phyloP scores from a whole-genome alignment of 2,113 vertebrate species.

The Empidonax alnorum region DNA sequence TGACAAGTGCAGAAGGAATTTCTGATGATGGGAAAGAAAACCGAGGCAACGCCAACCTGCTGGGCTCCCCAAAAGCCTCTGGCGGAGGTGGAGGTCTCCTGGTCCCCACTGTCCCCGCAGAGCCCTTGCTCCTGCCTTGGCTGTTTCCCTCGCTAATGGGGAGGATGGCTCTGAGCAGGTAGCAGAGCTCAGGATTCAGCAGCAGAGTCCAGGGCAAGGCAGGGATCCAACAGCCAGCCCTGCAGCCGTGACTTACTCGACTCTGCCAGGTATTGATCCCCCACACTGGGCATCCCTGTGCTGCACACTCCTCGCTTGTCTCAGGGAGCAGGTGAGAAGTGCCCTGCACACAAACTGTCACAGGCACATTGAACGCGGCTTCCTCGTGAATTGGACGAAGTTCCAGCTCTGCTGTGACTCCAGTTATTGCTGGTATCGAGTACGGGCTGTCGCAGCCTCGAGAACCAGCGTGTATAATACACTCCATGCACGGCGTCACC shows the following conservation, averaged over 20 bases:
- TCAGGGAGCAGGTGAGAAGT: background rate
- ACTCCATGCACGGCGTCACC: background rate
- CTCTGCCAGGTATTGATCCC: background rate
- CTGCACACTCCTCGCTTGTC: background rate
- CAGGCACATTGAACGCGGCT: background rate
- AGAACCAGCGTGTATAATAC: slow-evolving; percentile 12
- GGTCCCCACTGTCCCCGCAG: background rate
- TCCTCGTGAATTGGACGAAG: background rate
- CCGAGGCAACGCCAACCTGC: rapidly evolving
- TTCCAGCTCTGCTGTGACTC: background rate
- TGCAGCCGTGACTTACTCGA: background rate
- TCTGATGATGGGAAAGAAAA: background rate
- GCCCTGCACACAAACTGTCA: background rate
- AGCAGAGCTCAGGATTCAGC: background rate
- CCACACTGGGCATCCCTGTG: background rate
- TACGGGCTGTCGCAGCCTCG: background rate
- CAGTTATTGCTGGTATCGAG: background rate
- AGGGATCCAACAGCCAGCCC: rapidly evolving
- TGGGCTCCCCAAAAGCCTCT: background rate
- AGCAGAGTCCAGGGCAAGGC: background rate
- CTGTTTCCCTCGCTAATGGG: rapidly evolving
- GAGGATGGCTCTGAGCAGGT: background rate
- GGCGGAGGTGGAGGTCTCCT: background rate
- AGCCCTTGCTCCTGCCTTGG: background rate
- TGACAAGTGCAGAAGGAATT: background rate